Conservation (phyloP, 2,113 vertebrate genomes). For the Heteronetta atricapilla region DNA sequence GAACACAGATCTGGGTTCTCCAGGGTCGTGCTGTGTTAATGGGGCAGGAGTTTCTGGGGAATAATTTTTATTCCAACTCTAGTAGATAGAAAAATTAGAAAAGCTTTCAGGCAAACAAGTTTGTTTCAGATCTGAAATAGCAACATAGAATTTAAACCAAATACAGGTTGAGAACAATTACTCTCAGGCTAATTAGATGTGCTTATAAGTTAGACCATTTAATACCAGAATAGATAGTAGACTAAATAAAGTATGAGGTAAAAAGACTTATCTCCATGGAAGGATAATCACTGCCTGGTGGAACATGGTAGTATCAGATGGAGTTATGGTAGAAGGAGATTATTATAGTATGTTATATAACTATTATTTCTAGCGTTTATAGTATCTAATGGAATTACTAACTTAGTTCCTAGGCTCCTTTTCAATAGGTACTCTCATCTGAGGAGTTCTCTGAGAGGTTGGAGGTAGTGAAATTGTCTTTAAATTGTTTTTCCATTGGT, state of each 20-base stretch:
- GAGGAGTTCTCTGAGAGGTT: background rate
- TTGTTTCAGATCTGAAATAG: background rate
- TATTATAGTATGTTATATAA: background rate
- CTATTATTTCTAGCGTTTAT: background rate
- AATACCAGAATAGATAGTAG: background rate
- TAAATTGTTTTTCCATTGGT: background rate
- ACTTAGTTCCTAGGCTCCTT: background rate
- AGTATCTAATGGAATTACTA: background rate
- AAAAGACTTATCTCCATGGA: background rate
- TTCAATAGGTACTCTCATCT: background rate
- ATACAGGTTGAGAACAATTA: background rate
- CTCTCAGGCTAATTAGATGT: background rate
- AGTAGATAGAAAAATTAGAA: background rate
- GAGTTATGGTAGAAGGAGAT: background rate
- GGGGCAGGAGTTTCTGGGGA: background rate
- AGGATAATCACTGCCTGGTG: background rate
- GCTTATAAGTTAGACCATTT: background rate
- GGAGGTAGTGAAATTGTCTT: background rate
- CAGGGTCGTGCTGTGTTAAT: rapidly evolving
- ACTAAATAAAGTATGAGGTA: background rate
- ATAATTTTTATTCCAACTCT: background rate
- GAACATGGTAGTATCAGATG: background rate
- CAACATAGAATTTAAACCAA: background rate
- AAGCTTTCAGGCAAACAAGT: background rate
- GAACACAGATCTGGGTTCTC: rapidly evolving